phyloP scores from a whole-genome alignment of 2,888 invertebrate species.

The Sarcophaga caerulescens region DNA sequence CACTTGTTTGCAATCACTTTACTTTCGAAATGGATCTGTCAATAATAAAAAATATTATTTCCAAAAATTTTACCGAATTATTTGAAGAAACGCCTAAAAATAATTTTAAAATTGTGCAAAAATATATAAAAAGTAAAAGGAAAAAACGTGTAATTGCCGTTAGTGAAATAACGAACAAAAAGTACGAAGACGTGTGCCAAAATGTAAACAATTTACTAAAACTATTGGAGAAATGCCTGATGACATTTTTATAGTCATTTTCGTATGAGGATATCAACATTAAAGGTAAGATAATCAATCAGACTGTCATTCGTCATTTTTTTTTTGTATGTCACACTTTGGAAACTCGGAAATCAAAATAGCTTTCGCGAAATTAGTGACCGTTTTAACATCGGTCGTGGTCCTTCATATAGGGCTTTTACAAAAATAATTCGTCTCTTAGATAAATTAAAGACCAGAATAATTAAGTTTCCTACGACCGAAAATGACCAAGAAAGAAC shows the following conservation, averaged over 20 bases:
- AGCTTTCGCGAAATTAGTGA: slow-evolving; percentile 43
- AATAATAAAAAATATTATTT: neutral
- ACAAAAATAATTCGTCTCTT: slow-evolving; percentile 11
- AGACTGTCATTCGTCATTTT: slow-evolving; percentile 1
- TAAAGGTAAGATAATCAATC: neutral
- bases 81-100: neutral
- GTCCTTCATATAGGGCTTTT: slow-evolving; percentile 25
- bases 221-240: slow-evolving; percentile 33
- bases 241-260: slow-evolving; percentile 17
- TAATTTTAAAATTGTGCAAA: slow-evolving; percentile 23
- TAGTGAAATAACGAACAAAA: neutral
- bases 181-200: slow-evolving; percentile 12
- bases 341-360: slow-evolving; percentile 47
- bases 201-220: slow-evolving; percentile 35
- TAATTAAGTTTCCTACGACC: slow-evolving; percentile 41
- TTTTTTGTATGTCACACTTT: slow-evolving; percentile 29
- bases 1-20: neutral
- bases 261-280: slow-evolving; percentile 22
- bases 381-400: slow-evolving; percentile 38
- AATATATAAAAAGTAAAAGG: slow-evolving; percentile 27
- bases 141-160: neutral
- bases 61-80: neutral
- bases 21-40: neutral
- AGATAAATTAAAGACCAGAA: slow-evolving; percentile 15
- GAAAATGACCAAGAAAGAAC: slow-evolving; percentile 31